Evolutionary conservation across 2,888 invertebrate species (phyloP), one percentile per base, ranked within the genome.

Genomic region (Odontothrips loti): DNA sequence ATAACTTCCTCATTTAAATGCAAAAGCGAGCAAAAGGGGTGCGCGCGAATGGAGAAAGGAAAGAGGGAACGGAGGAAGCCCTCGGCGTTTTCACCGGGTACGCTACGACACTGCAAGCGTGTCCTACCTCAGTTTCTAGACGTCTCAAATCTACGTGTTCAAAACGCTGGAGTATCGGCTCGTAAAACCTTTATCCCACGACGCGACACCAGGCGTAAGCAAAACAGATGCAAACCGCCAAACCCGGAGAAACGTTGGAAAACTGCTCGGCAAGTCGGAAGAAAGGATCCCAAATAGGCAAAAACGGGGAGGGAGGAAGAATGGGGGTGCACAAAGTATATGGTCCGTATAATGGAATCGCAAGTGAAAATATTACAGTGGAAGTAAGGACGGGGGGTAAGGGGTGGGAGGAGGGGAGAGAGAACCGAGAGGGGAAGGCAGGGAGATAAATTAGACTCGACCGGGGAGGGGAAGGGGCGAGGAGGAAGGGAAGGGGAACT

Each of bases 371-470:
- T 75, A 75, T 75, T 75, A 75, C 68, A 75, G 68, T 23, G 75
- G 80, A 68, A 51, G 47, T 1, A 8, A 34, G 80, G 80, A 58
- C 17, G 79, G 79, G 79, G 79, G 48, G 79, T 47, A 47, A 80
- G 68, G 27, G 48, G 58, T 29, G 58, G 80, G 47, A 51, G 23
- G 80, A 81, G 81, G 82, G 82, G 83, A 83, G 82, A 82, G 82
- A 82, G 83, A 83, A 82, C 82, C 83, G 82, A 82, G 83, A 80
- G 82, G 83, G 82, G 84, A 80, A 63, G 75, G 80, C 63, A 15
- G 29, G 79, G 79, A 78, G 34, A 78, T 27, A 75, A 51, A 43
- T 81, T 68, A 79, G 51, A 20, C 29, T 47, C 68, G 43, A 23
- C 63, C 68, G 27, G 68, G 23, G 75, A 75, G n/a, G 80, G 47